Conservation (phyloP, 2,888 invertebrate genomes). For the Strigamia crassipes region DNA sequence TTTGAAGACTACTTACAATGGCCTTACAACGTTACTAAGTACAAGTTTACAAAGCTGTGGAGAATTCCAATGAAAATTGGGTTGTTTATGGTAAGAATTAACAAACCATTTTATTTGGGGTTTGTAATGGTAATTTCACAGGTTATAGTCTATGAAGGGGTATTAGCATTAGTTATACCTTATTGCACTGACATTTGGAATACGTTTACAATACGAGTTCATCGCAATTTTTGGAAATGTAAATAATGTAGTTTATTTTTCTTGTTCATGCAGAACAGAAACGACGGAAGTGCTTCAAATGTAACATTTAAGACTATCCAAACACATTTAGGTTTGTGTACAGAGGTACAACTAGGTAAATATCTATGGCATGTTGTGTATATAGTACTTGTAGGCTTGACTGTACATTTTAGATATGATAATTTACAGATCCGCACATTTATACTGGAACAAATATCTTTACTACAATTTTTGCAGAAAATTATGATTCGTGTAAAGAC, state of each 20-base stretch:
- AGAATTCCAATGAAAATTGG: not conserved
- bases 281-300: not conserved
- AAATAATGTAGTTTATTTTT: not conserved
- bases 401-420: not conserved
- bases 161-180: too few relatives aligned
- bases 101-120: too few relatives aligned
- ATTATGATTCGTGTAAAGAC: not conserved
- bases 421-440: not conserved
- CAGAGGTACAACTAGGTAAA: not conserved
- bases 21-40: not conserved
- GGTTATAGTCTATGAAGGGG: too few relatives aligned
- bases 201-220: too few relatives aligned
- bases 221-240: too few relatives aligned
- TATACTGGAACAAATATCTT: not conserved
- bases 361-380: not conserved
- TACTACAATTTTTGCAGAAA: not conserved
- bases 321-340: not conserved
- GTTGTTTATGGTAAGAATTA: not conserved
- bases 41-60: not conserved
- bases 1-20: not conserved
- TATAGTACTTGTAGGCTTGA: not conserved
- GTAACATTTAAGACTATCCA: not conserved
- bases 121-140: too few relatives aligned
- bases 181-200: too few relatives aligned
- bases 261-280: not conserved